phyloP scores from a whole-genome alignment of 1,140 invertebrate genomes.

The Calycopis cecrops region DNA sequence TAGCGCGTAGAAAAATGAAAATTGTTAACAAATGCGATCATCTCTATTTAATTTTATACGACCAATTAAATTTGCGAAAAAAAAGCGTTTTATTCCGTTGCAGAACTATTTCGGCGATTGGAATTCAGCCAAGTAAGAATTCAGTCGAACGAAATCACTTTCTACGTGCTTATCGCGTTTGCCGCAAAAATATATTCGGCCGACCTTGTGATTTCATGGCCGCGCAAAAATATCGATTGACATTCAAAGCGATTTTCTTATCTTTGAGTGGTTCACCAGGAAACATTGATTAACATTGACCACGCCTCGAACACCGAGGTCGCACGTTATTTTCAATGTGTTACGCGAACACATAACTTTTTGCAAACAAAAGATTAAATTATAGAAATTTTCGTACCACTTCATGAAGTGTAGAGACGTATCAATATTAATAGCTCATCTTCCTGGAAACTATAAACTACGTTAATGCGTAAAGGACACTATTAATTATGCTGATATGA shows the following conservation, averaged over 20 bases:
- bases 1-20: neutral
- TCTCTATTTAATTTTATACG: neutral
- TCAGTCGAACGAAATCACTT: conserved; percentile 60
- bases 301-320: conserved; percentile 52
- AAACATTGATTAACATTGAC: conserved; percentile 55
- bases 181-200: conserved; percentile 50
- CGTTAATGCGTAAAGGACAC: too few species aligned
- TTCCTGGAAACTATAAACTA: too few species aligned
- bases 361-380: conserved; percentile 15
- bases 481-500: too few species aligned
- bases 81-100: conserved; percentile 13
- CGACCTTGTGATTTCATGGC: conserved; percentile 65
- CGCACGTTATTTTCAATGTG: conserved; percentile 35
- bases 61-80: conserved; percentile 9
- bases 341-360: conserved; percentile 8
- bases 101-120: conserved; percentile 37
- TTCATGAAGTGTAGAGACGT: too few species aligned
- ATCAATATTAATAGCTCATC: too few species aligned
- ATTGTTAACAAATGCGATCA: neutral
- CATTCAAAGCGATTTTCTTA: conserved; percentile 68
- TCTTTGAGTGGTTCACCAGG: conserved; percentile 66
- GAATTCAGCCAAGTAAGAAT: conserved; percentile 46
- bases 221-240: conserved; percentile 72
- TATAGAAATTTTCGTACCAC: conserved; percentile 9
- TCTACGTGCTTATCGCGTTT: conserved; percentile 52